Evolutionary conservation across 2,888 invertebrate species (phyloP), one percentile per base, ranked within the genome.

Genomic region (Kryphioiulus occultus): DNA sequence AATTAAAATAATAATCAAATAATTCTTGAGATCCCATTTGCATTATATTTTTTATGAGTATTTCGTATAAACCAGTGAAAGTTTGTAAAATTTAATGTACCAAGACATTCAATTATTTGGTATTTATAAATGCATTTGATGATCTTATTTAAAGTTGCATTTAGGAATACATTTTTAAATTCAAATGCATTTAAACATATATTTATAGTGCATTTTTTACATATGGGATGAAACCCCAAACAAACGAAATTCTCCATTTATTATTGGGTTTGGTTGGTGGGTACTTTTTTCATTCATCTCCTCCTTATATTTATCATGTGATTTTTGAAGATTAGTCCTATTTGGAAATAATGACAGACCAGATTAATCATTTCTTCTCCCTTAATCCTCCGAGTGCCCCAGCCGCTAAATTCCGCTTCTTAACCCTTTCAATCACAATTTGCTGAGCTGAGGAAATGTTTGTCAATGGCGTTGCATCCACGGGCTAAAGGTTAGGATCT

Each of bases 361-460:
- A 68, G 68, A 68, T 68, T 68, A 68, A 68, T 68, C 68, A 68
- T 68, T 68, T 22, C 68, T 26, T 26, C 22, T 68, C 26, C 68
- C 26, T 68, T 26, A 68, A 26, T 26, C 68, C 68, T 26, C 26
- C 68, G 3, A 22, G 9, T 22, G 68, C 68, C 68, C 68, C 19
- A 9, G 26, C 19, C 19, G 22, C 68, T 68, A 68, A 68, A 68
- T 68, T 68, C 19, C 26, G 68, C 68, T 68, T 68, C 68, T 68
- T 68, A 68, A 68, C 68, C 68, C 68, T 68, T 68, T 68, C 68
- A 68, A 68, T 68, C 68, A 68, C 68, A 68, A 68, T 68, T 68
- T 68, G 68, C 68, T 26, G 68, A 26, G 68, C 17, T 68, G 68
- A n/a, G 68, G 68, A 68, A 68, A 68, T 68, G 68, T 68, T 68